phyloP scores from a whole-genome alignment of 2,797 vertebrate genomes.

The Malurus splendens region DNA sequence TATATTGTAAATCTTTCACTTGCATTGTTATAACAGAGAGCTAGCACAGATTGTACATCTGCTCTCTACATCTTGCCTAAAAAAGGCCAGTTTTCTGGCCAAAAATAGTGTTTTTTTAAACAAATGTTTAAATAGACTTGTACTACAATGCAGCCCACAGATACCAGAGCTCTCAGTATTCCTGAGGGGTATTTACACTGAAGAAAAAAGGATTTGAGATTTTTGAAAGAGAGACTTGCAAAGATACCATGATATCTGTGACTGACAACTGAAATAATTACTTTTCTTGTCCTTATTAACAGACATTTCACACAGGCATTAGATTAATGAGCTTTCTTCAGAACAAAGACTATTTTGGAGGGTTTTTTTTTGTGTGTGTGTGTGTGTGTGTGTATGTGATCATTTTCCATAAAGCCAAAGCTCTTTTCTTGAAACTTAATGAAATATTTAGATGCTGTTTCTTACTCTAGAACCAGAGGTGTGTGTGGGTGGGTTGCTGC shows the following conservation, averaged over 20 bases:
- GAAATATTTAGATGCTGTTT: background rate
- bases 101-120: background rate
- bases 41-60: background rate
- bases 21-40: background rate
- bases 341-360: background rate
- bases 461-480: background rate
- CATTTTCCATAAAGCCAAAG: background rate
- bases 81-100: background rate
- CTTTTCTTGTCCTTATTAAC: background rate
- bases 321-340: background rate
- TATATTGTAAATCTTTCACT: background rate
- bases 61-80: background rate
- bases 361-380: too few species aligned
- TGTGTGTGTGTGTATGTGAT: fast-evolving
- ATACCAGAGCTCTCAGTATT: background rate
- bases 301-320: background rate
- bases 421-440: background rate
- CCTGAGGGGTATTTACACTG: background rate
- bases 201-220: background rate
- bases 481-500: background rate
- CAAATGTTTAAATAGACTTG: background rate
- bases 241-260: background rate
- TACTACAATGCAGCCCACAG: background rate
- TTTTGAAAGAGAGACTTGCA: background rate
- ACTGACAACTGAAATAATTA: background rate